A percentile compares a stretch with the other conserved stretches of the same genome.
Evolutionary conservation across 2,113 vertebrate genomes (phyloP).

Genomic region (Mobula hypostoma): DNA sequence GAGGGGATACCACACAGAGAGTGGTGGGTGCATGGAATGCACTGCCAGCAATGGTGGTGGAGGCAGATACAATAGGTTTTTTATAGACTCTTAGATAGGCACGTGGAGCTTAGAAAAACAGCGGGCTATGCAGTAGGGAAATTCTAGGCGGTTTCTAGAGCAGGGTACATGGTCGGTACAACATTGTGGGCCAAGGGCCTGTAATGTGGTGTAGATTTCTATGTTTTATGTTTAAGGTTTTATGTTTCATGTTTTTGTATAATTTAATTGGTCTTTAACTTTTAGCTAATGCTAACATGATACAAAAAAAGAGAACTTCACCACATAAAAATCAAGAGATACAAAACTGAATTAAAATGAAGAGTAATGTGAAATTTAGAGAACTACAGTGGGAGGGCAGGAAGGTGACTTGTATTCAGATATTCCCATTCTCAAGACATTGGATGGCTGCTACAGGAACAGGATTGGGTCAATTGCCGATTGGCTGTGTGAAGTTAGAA

Average conservation of each 20-base stretch:
- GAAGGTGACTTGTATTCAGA: background rate
- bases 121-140: too few relatives aligned
- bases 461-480: background rate
- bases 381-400: background rate
- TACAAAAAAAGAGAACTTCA: background rate
- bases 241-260: background rate
- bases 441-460: background rate
- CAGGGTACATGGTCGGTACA: too few relatives aligned
- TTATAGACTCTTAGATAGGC: too few relatives aligned
- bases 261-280: background rate
- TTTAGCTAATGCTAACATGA: background rate
- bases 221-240: too few relatives aligned
- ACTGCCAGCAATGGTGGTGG: too few relatives aligned
- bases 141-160: too few relatives aligned
- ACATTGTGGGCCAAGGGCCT: too few relatives aligned
- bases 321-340: background rate
- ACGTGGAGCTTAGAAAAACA: too few relatives aligned
- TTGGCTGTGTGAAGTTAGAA: background rate
- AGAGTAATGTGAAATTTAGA: background rate
- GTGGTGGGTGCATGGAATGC: too few relatives aligned
- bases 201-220: too few relatives aligned
- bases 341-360: background rate
- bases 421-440: background rate
- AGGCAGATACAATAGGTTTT: too few relatives aligned
- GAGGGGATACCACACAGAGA: too few relatives aligned